Evolutionary conservation across 2,113 vertebrate species (phyloP), one percentile per base, ranked within the genome.

Genomic region (Silurus asotus): DNA sequence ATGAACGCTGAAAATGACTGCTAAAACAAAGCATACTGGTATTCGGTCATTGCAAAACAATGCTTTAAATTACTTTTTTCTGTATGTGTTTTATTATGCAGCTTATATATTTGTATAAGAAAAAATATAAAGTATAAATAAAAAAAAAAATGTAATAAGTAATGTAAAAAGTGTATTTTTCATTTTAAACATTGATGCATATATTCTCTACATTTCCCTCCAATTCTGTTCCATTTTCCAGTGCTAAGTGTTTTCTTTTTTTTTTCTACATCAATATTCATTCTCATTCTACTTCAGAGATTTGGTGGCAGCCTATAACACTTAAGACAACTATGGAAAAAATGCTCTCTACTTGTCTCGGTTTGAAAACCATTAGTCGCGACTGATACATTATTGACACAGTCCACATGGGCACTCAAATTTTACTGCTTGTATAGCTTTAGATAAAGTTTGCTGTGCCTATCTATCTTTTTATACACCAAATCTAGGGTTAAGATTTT

Each of bases 301-400:
- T 14, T 62, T 77, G 19, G 45, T 76, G 56, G 25, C 74, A 64
- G 83, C 14, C 48, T 84, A 51, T 84, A 51, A 84, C 83, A 76
- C 56, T 78, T 77, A 65, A 84, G 72, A 64, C 59, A 65, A 53
- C 59, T 67, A 74, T 37, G 62, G 72, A 56, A 61, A 84, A 59
- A 83, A 83, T 61, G 20, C 55, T 74, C 49, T 14, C 74, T 76
- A 10, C 74, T 8, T 76, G 20, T 62, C 55, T 75, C 45, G 64
- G 59, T 28, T 75, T 6, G 9, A 59, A 80, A 45, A 17, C 77
- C 28, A 79, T 79, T 79, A 61, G 15, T 13, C 17, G 37, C 17
- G 2, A 59, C 19, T 61, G n/a, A 28, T 80, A 56, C 19, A 80
- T 80, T 61, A 61, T 61, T 61, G 55, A 79, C 15, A 79, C 15